These are phyloP conservation scores for Julus scandinavius DNA, from an alignment of 2,888 invertebrate genomes.

Conservation along the genomic window DNA sequence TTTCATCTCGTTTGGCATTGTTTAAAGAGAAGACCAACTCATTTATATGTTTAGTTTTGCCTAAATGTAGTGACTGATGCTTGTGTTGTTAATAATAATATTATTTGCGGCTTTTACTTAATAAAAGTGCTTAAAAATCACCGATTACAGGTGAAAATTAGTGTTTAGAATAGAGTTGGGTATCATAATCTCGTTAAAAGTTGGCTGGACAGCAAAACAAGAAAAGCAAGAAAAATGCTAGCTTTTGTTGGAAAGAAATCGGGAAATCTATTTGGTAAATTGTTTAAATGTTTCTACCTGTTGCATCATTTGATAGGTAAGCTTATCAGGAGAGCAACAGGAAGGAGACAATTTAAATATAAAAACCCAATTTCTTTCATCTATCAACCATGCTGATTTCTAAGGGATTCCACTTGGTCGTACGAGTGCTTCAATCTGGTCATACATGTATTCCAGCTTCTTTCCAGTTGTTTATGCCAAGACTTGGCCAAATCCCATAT, in stretches of 20 bases:
- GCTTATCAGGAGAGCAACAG: constrained; percentile 9
- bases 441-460: background rate
- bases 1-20: no score
- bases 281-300: constrained; percentile 31
- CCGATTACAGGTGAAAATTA: no score
- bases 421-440: background rate
- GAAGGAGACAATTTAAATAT: background rate
- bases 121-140: no score
- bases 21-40: no score
- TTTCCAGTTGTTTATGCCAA: background rate
- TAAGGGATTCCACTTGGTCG: background rate
- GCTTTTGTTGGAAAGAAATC: background rate
- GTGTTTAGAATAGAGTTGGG: no score
- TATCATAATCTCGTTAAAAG: no score
- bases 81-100: no score
- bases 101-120: no score
- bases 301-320: constrained; percentile 43
- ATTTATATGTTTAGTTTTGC: no score
- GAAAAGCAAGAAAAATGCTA: no score
- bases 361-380: background rate
- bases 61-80: no score
- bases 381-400: constrained; percentile 25
- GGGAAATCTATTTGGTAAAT: background rate
- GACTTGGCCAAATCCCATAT: background rate
- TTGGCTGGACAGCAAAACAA: no score